phyloP scores from a whole-genome alignment of 2,797 vertebrate genomes.

The Cynopterus sphinx region DNA sequence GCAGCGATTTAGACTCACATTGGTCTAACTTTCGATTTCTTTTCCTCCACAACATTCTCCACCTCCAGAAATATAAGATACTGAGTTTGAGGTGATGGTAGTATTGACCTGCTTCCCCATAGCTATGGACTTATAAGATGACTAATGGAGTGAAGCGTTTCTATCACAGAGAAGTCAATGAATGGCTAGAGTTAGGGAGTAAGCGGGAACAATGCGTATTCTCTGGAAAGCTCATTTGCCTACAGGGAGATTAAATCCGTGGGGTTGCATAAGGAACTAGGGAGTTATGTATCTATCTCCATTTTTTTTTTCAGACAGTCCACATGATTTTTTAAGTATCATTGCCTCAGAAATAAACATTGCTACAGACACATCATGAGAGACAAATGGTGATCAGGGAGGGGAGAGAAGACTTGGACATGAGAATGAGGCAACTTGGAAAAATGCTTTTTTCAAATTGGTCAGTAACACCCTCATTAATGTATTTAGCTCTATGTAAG shows the following conservation, averaged over 20 bases:
- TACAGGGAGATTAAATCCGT: background rate
- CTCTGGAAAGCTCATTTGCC: background rate
- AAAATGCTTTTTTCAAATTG: background rate
- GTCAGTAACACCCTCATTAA: background rate
- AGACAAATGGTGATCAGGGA: background rate
- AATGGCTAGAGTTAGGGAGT: background rate
- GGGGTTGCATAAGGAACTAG: background rate
- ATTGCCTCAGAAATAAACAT: slow-evolving; percentile 10
- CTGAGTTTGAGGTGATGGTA: background rate
- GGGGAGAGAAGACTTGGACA: background rate
- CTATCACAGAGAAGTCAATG: background rate
- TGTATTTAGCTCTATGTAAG: background rate
- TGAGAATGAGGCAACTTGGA: background rate
- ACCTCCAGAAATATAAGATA: background rate
- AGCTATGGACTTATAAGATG: background rate
- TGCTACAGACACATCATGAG: background rate
- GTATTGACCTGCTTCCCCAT: slow-evolving; percentile 1
- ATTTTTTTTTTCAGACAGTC: background rate
- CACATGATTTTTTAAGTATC: background rate
- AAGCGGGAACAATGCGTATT: background rate
- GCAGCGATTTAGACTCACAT: background rate
- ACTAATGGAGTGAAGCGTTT: background rate
- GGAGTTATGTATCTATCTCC: background rate
- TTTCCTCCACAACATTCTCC: background rate
- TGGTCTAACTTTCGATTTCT: background rate